These are phyloP conservation scores for Coptotermes formosanus DNA, from an alignment of 1,140 invertebrate genomes.

Conservation along the genomic window DNA sequence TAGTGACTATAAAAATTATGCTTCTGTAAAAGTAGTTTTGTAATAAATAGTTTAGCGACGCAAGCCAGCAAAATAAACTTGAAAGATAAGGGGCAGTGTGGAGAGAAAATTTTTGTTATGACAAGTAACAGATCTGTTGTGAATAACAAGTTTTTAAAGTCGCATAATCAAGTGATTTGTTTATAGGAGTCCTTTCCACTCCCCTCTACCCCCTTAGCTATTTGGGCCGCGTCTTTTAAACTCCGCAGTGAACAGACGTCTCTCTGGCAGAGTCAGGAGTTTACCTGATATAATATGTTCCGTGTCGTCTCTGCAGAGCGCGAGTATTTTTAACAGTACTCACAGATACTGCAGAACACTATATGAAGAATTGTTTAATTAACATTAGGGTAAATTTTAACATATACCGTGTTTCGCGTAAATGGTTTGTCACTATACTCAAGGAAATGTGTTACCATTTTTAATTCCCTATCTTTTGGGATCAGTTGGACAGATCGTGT, in stretches of 20 bases:
- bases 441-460: no score
- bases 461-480: no score
- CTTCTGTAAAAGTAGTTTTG: neutral
- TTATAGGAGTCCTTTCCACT: neutral
- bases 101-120: neutral
- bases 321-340: neutral
- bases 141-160: constrained; percentile 14
- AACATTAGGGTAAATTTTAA: no score
- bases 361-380: no score
- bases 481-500: no score
- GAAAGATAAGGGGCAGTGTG: neutral
- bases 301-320: neutral
- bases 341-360: neutral
- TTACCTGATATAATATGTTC: constrained; percentile 19
- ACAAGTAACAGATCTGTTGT: constrained; percentile 12
- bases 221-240: neutral
- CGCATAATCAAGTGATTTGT: constrained; percentile 16
- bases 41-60: neutral
- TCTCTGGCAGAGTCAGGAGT: neutral
- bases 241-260: neutral
- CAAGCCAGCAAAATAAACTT: neutral
- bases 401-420: no score
- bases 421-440: no score
- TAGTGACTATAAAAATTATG: neutral
- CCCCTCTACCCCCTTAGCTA: neutral